phyloP scores from a whole-genome alignment of 2,797 vertebrate genomes.

The Psittacula derbiana region DNA sequence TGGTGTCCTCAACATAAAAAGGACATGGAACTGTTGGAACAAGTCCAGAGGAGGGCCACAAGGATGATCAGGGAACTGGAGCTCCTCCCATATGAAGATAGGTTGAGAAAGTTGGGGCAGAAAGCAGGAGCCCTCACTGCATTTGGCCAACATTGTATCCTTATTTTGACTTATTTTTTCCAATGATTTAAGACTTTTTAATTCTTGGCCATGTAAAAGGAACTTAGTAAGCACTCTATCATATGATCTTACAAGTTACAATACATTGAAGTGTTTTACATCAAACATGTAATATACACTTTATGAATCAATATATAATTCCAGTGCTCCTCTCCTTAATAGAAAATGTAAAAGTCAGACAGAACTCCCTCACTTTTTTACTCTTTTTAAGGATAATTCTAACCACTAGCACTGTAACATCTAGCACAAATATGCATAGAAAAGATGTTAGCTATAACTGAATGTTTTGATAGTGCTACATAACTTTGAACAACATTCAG shows the following conservation, averaged over 20 bases:
- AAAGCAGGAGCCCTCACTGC: not conserved
- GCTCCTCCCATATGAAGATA: too few species aligned
- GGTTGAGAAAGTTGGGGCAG: too few species aligned
- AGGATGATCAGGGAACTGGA: too few species aligned
- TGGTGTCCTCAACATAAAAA: too few species aligned
- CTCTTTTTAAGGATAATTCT: not conserved
- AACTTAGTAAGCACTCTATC: not conserved
- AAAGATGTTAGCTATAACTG: not conserved
- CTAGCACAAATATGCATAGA: not conserved
- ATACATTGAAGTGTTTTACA: not conserved
- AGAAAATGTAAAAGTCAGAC: not conserved
- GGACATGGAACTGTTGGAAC: too few species aligned
- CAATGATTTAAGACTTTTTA: not conserved
- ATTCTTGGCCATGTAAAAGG: not conserved
- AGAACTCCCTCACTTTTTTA: not conserved
- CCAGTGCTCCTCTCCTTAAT: not conserved
- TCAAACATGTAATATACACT: not conserved
- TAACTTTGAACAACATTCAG: not conserved
- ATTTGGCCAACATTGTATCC: not conserved
- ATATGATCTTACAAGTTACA: not conserved
- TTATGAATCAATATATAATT: not conserved
- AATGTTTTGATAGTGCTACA: not conserved
- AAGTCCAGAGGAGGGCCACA: too few species aligned
- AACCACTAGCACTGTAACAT: not conserved
- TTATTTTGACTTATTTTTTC: not conserved